Base-by-base conservation (phyloP, 2,888 invertebrate genomes). In the Drosophila aldrichi region DNA sequence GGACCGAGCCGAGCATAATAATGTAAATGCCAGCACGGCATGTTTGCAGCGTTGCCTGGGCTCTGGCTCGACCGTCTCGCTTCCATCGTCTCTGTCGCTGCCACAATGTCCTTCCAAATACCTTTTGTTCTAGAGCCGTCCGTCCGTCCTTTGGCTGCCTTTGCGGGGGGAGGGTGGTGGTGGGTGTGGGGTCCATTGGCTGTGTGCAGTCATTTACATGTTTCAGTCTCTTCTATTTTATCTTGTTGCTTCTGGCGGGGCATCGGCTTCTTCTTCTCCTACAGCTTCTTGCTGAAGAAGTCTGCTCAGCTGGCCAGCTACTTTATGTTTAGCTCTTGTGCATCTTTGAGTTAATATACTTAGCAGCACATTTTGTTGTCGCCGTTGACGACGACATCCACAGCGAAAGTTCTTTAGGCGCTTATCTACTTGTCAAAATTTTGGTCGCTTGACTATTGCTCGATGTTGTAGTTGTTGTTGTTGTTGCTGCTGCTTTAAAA, bases 331-430 rank as follows among this genome's bases (percentile, higher is more conserved):
- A 75, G 79, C 77, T 82, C 79, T 85, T 85, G 69, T 82, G 77
- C 79, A 82, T 88, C 85, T 88, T 67, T 82, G 79, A 82, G 86
- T 82, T 88, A 77, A 88, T 77, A 82, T 77, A 79, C 86, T 85
- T 74, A 81, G 81, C 88, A 86, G 86, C 72, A 80, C 82, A 84
- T 82, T 88, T 81, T 79, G 81, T 73, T 81, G 70, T 79, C 71
- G 57, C 60, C 81, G 58, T 74, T 71, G 74, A 79, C 71, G 48
- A 82, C 65, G 64, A 74, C 69, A 46, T 59, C 55, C 51, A 61
- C 68, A 40, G 18, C 51, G 34, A 65, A 73, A 73, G 51, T 74
- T 77, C 55, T 38, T 67, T 72, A 12, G 41, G 29, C 61, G 75
- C 73, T 81, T 86, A 86, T 86, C 81, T 78, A 66, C 79, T 86